Percentiles rank a stretch among this genome's conserved stretches.
These are phyloP conservation scores for Melanitta fusca DNA, from an alignment of 2,797 vertebrate genomes.

Conservation along the genomic window DNA sequence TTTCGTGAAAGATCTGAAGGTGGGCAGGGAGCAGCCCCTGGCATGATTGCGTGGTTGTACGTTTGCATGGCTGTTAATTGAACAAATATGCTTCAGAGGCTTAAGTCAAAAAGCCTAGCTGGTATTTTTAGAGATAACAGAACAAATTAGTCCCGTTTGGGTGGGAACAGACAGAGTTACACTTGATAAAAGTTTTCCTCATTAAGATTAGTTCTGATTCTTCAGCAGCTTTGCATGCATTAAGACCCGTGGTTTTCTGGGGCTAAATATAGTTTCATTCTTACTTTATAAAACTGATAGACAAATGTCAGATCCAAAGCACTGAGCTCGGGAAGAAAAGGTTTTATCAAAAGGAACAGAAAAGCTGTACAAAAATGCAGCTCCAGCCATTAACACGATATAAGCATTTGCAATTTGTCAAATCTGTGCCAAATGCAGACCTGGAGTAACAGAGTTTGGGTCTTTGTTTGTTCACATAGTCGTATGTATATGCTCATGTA, in stretches of 20 bases:
- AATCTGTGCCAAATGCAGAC: background rate
- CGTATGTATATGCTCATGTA: background rate
- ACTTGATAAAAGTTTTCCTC: conserved; percentile 51
- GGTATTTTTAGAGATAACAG: conserved; percentile 46
- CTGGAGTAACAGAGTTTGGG: background rate
- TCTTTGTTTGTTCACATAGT: background rate
- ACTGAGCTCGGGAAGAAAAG: background rate
- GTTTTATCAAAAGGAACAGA: background rate
- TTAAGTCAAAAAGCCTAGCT: conserved; percentile 12
- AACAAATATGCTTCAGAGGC: conserved; percentile 1
- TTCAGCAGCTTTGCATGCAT: background rate
- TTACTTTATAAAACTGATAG: conserved; percentile 5
- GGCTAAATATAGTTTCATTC: conserved; percentile 26
- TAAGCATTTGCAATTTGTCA: background rate
- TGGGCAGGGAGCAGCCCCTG: background rate
- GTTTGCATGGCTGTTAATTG: conserved; percentile 30
- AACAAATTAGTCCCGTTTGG: conserved; percentile 35
- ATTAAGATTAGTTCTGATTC: conserved; percentile 49
- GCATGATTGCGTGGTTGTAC: background rate
- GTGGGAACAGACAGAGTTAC: conserved; percentile 29
- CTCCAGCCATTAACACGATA: background rate
- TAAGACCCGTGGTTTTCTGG: background rate
- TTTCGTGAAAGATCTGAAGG: background rate
- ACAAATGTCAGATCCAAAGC: conserved; percentile 9
- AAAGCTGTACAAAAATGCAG: background rate